A percentile compares a stretch with the other conserved stretches of the same genome.
Conservation (phyloP, 2,113 vertebrate species). For the Urocolius indicus region DNA sequence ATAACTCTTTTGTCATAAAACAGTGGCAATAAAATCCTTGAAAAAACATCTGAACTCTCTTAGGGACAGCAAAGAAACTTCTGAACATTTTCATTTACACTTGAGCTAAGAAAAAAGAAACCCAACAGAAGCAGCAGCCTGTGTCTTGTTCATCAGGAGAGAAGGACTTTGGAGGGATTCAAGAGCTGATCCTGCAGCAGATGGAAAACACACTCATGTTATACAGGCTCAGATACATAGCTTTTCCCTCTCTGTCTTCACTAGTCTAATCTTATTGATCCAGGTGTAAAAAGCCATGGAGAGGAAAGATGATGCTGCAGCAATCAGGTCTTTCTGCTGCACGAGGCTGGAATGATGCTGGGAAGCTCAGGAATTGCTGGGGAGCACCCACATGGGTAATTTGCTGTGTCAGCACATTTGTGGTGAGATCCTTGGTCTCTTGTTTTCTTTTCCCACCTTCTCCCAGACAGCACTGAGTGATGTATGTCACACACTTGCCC, state of each 20-base stretch:
- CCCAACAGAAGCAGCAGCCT: background rate
- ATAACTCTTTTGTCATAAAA: background rate
- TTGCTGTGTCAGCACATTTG: rapidly evolving
- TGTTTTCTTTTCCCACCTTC: background rate
- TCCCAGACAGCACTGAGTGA: background rate
- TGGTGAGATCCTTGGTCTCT: background rate
- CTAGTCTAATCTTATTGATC: background rate
- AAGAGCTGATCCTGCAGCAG: background rate
- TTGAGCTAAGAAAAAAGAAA: background rate
- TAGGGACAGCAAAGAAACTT: background rate
- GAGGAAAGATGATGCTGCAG: background rate
- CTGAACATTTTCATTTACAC: background rate
- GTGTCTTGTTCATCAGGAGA: background rate
- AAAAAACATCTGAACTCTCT: background rate
- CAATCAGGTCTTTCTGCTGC: rapidly evolving
- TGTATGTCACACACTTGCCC: rapidly evolving
- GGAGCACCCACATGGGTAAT: background rate
- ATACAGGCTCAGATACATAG: background rate
- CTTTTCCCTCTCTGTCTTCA: background rate
- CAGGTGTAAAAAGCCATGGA: background rate
- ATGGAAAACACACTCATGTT: rapidly evolving
- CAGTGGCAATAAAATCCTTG: background rate
- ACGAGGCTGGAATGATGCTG: rapidly evolving
- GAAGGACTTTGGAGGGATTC: background rate
- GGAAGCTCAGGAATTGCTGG: rapidly evolving